Percentiles rank a stretch among this genome's conserved stretches.
Conservation (phyloP, 2,797 vertebrate species). For the Melanotaenia pygmaea region DNA sequence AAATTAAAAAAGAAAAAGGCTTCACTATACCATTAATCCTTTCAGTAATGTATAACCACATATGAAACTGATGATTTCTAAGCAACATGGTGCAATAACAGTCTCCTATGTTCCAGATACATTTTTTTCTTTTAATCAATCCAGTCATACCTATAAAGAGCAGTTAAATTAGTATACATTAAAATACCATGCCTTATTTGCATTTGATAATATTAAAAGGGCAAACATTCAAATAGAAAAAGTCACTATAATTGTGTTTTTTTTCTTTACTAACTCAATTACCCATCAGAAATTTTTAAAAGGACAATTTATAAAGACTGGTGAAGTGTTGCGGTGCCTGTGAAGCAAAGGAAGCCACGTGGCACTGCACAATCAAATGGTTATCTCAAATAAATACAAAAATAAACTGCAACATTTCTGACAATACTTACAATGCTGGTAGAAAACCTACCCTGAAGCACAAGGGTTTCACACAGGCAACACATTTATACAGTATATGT, state of each 20-base stretch:
- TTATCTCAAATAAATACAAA: slow-evolving; percentile 87
- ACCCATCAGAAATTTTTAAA: slow-evolving; percentile 6
- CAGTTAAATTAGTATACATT: slow-evolving; percentile 30
- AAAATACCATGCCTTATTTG: slow-evolving; percentile 44
- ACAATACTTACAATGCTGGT: slow-evolving; percentile 91
- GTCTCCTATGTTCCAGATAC: neutral
- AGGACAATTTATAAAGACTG: slow-evolving; percentile 15
- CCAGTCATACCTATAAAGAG: slow-evolving; percentile 15
- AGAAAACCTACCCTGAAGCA: slow-evolving; percentile 93
- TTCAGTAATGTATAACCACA: slow-evolving; percentile 1
- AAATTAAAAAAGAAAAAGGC: neutral
- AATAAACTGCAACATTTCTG: slow-evolving; percentile 90
- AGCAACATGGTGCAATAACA: neutral
- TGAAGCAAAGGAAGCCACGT: slow-evolving; percentile 79
- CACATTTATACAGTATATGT: slow-evolving; percentile 89
- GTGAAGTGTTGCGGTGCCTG: slow-evolving; percentile 46
- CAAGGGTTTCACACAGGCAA: slow-evolving; percentile 87
- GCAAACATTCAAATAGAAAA: slow-evolving; percentile 33
- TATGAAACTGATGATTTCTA: slow-evolving; percentile 1
- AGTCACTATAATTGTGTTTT: slow-evolving; percentile 27
- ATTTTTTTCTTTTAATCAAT: slow-evolving; percentile 5
- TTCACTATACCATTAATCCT: slow-evolving; percentile 9
- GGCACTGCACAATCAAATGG: slow-evolving; percentile 82
- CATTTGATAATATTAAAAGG: slow-evolving; percentile 13
- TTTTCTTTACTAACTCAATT: slow-evolving; percentile 20